Conservation (phyloP, 2,888 invertebrate species). For the Tenthredo scrophulariae region DNA sequence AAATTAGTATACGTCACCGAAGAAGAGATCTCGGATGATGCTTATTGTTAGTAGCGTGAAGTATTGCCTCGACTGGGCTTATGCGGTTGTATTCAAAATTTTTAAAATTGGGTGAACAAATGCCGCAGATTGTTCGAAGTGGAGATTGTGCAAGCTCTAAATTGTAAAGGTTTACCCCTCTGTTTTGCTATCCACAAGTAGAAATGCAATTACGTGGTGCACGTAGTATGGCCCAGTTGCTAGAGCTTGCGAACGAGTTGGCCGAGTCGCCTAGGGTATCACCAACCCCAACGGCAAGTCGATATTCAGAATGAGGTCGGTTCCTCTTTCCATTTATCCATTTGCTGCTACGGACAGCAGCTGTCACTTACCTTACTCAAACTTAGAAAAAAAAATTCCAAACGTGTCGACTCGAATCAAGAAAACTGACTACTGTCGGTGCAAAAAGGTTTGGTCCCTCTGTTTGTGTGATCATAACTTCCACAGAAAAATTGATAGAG, state of each 20-base stretch:
- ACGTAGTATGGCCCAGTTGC: conserved; percentile 40
- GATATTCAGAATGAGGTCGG: conserved; percentile 45
- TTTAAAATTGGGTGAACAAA: neutral
- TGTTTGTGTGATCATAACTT: no score
- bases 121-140: neutral
- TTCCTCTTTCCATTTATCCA: neutral
- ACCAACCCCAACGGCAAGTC: conserved; percentile 15
- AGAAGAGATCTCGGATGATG: neutral
- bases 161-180: neutral
- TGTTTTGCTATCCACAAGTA: neutral
- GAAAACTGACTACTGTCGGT: neutral
- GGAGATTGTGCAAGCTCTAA: conserved; percentile 3
- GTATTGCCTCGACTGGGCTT: neutral
- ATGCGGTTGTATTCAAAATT: neutral
- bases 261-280: conserved; percentile 7
- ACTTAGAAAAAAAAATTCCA: neutral
- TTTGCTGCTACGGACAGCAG: neutral
- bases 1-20: neutral
- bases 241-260: conserved; percentile 21
- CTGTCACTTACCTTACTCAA: conserved; percentile 17
- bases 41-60: neutral
- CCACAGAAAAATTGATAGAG: no score
- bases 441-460: no score
- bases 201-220: conserved; percentile 49
- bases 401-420: neutral